Evolutionary conservation across 2,888 invertebrate species (phyloP).

Genomic region (Cacoxenus indagator): DNA sequence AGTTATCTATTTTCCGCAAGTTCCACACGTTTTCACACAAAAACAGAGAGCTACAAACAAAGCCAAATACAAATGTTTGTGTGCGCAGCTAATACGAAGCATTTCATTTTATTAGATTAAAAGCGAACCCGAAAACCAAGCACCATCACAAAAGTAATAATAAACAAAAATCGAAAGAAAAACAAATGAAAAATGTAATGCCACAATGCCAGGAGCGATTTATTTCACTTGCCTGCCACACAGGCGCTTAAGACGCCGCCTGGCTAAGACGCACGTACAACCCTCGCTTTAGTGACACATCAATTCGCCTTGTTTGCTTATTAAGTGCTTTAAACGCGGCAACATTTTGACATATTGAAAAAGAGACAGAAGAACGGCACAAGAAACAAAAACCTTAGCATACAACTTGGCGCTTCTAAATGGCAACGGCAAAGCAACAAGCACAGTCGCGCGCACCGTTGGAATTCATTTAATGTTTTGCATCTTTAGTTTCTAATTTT

Average conservation of each 20-base stretch:
- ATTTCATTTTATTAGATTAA: constrained; percentile 23
- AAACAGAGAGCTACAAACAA: not conserved
- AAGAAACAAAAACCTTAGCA: not conserved
- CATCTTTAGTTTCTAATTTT: constrained; percentile 16
- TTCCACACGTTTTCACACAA: not conserved
- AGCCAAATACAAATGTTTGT: not conserved
- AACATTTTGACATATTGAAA: not conserved
- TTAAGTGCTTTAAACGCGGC: not conserved
- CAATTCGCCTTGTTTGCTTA: not conserved
- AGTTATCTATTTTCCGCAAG: constrained; percentile 17
- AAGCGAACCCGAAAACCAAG: constrained; percentile 10
- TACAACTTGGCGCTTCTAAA: not conserved
- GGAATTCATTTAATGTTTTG: constrained; percentile 16
- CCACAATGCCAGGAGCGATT: not conserved
- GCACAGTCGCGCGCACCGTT: not conserved
- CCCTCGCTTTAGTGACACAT: not conserved
- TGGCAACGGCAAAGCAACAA: too few species aligned
- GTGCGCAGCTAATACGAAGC: not conserved
- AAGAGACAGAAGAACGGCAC: not conserved
- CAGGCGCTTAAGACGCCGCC: too few species aligned
- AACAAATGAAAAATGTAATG: not conserved
- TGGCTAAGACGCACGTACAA: too few species aligned
- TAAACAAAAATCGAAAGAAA: not conserved
- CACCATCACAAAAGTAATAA: not conserved
- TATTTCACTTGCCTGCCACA: not conserved